Percentiles rank a stretch among this genome's conserved stretches.
These are phyloP conservation scores for Protobothrops mucrosquamatus DNA, from an alignment of 2,113 vertebrate species.

Conservation along the genomic window DNA sequence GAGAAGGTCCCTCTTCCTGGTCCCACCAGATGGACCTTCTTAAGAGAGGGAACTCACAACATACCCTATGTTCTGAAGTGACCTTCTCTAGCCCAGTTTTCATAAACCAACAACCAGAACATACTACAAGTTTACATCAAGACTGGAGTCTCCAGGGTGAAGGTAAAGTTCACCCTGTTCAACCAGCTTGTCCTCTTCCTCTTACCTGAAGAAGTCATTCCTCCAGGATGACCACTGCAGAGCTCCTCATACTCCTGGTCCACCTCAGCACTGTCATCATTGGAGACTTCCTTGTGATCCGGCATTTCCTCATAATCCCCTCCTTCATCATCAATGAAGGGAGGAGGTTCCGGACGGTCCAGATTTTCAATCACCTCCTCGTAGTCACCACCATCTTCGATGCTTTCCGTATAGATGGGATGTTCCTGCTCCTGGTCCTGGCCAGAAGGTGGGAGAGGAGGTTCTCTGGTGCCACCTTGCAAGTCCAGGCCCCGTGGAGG, in stretches of 20 bases:
- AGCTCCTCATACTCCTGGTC: constrained; percentile 71
- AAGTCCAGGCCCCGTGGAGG: constrained; percentile 56
- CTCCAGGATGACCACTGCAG: constrained; percentile 23
- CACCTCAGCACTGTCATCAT: constrained; percentile 9
- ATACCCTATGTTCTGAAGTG: neutral
- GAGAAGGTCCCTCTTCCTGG: too few relatives aligned
- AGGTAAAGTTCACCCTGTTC: neutral
- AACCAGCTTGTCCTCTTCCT: neutral
- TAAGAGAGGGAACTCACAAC: too few relatives aligned
- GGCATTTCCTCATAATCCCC: constrained; percentile 79
- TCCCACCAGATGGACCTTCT: too few relatives aligned
- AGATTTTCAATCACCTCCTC: constrained; percentile 10
- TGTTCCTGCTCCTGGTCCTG: neutral
- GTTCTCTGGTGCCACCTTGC: neutral
- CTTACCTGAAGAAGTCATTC: constrained; percentile 8
- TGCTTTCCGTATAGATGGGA: neutral
- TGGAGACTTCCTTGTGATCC: neutral
- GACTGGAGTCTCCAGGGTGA: neutral
- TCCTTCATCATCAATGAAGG: neutral
- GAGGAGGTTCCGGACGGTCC: constrained; percentile 51
- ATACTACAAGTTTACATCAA: neutral
- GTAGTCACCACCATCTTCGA: neutral
- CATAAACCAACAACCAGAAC: neutral
- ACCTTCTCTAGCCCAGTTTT: neutral
- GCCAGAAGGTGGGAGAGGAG: neutral